Base-by-base conservation (phyloP, 2,113 vertebrate species). In the Myanophis thanlyinensis region DNA sequence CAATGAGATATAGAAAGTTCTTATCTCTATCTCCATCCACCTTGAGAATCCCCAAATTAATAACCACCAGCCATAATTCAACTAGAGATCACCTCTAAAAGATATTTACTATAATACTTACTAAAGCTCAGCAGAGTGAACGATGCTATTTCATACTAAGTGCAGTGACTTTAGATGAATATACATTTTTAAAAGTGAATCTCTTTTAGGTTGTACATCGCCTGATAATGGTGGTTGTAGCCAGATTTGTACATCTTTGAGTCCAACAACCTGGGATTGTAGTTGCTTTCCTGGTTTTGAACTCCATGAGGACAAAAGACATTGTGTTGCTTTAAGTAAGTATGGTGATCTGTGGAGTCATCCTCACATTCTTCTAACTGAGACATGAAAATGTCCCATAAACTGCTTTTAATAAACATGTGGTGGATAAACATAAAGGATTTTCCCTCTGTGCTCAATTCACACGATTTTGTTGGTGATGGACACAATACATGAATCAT, bases 181-280 rank as follows among this genome's bases (percentile, higher is more conserved):
- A 47, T 62, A 23, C 23, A 67, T 15, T 7, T 56, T 88, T 56
- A 62, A 89, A 54, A 87, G 93, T 91, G 95, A 52, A 90, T 96
- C 92, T 96, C 25, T 96, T 97, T 90, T 96, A 99, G 99, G 99
- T 54, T 99, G 99, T 92, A 98, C 97, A 0, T 98, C 98, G 49
- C 97, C 97, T 95, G 99, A 99, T 95, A 98, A 98, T 49, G 98
- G 98, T 23, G 98, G 98, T 4, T 99, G 99, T 94, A 99, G 98
- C 96, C 99, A 99, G 94, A 97, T 98, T 91, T 99, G 99, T 92
- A 95, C 97, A 62, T 95, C 96, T 30, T 92, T 98, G 91, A 97
- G 96, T 84, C 98, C 98, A 0, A 95, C 49, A 9, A 97, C 97
- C 89, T 99, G 99, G 99, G 96, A 98, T 87, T 99, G 99, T 95